A percentile compares a stretch with the other conserved stretches of the same genome.
Conservation (phyloP, 2,797 vertebrate species). For the Acrocephalus scirpaceus region DNA sequence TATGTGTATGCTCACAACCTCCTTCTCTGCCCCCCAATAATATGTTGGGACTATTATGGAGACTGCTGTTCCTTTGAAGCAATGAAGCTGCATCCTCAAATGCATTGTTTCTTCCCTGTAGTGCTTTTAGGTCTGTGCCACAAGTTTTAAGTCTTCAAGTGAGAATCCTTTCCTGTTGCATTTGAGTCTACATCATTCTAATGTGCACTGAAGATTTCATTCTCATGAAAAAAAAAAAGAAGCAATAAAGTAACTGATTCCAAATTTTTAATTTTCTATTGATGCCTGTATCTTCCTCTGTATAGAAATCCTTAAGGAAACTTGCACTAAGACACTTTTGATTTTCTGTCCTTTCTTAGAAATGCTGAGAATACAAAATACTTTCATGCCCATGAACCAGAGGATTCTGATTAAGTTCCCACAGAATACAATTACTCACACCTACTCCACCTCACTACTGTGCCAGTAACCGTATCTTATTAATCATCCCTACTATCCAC, state of each 20-base stretch:
- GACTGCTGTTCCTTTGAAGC: background rate
- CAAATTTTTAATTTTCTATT: background rate
- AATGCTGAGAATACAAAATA: conserved; percentile 8
- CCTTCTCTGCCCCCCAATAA: background rate
- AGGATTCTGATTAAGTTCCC: background rate
- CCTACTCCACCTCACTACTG: conserved; percentile 4
- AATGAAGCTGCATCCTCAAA: background rate
- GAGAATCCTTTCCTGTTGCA: background rate
- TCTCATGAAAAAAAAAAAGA: background rate
- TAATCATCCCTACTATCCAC: background rate
- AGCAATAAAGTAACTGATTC: background rate
- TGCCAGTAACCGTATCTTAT: background rate
- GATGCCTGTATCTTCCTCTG: background rate
- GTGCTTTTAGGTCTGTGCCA: background rate
- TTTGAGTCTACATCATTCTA: background rate
- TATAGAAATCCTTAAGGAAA: background rate
- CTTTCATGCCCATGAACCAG: background rate
- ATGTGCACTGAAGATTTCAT: background rate
- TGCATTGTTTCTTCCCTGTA: background rate
- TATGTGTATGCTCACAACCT: background rate
- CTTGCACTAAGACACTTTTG: background rate
- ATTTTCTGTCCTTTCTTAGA: background rate
- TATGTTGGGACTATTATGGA: background rate
- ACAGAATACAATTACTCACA: conserved; percentile 24
- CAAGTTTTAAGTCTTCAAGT: background rate